A percentile compares a stretch with the other conserved stretches of the same genome.
These are phyloP conservation scores for Melipona quadrifasciata DNA, from an alignment of 1,140 invertebrate species.

Conservation along the genomic window DNA sequence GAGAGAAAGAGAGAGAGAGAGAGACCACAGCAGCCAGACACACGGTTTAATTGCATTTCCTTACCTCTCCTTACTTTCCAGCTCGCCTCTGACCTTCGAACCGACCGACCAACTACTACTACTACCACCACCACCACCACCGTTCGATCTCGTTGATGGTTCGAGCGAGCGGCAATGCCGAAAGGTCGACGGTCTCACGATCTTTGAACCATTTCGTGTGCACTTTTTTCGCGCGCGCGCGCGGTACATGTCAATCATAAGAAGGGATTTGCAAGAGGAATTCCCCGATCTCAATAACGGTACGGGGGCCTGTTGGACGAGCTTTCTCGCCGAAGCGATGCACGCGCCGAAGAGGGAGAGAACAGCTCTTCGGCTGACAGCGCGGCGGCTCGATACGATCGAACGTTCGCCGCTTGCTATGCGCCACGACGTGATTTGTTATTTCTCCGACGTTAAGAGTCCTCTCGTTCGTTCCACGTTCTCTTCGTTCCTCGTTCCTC, in stretches of 20 bases:
- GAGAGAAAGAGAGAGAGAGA: background rate
- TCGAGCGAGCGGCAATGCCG: conserved; percentile 58
- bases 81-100: conserved; percentile 54
- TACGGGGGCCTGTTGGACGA: conserved; percentile 14
- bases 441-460: background rate
- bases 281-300: conserved; percentile 45
- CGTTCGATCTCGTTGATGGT: conserved; percentile 64
- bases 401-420: background rate
- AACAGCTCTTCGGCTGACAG: conserved; percentile 17
- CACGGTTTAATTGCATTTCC: conserved; percentile 67
- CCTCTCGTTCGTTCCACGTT: background rate
- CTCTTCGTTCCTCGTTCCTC: too few species aligned
- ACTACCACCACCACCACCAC: conserved; percentile 18
- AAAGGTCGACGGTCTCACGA: conserved; percentile 67
- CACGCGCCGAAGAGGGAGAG: background rate
- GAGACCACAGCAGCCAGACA: conserved; percentile 39
- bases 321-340: conserved; percentile 18
- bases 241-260: conserved; percentile 50
- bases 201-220: conserved; percentile 68
- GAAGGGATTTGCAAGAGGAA: conserved; percentile 36
- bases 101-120: conserved; percentile 41
- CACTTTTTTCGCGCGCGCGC: conserved; percentile 53
- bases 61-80: conserved; percentile 56
- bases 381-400: conserved; percentile 6
- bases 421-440: conserved; percentile 9